These are phyloP conservation scores for Drosophila fungiperda DNA, from an alignment of 2,888 invertebrate species.

Conservation along the genomic window DNA sequence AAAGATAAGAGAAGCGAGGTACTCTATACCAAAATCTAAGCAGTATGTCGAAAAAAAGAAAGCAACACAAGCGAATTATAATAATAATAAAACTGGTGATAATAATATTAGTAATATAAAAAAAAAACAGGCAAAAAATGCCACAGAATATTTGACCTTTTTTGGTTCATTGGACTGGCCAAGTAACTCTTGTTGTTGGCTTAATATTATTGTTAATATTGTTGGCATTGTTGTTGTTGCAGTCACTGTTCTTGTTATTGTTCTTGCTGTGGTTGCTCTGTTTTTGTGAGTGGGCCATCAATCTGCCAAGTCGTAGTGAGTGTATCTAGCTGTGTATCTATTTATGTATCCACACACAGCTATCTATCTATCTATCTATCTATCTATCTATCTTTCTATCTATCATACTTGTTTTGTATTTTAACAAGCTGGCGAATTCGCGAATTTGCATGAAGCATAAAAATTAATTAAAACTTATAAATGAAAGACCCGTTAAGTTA, in stretches of 20 bases:
- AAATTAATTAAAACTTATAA: slow-evolving; percentile 71
- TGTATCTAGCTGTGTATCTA: slow-evolving; percentile 43
- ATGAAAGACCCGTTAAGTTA: slow-evolving; percentile 47
- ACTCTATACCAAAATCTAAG: slow-evolving; percentile 14
- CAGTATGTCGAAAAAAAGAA: slow-evolving; percentile 43
- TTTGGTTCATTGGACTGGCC: slow-evolving; percentile 73
- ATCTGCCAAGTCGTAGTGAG: slow-evolving; percentile 46
- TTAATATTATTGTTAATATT: slow-evolving; percentile 6
- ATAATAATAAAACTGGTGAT: slow-evolving; percentile 21
- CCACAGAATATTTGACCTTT: slow-evolving; percentile 66
- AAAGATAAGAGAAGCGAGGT: background rate
- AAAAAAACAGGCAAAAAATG: slow-evolving; percentile 21
- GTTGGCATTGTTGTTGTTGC: background rate
- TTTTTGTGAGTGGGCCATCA: slow-evolving; percentile 42
- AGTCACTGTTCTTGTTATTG: slow-evolving; percentile 10
- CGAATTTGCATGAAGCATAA: slow-evolving; percentile 50
- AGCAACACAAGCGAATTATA: slow-evolving; percentile 34
- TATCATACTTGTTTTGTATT: slow-evolving; percentile 63
- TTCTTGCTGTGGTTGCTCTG: slow-evolving; percentile 33
- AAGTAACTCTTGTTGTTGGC: slow-evolving; percentile 2
- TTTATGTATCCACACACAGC: background rate
- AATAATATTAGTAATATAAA: slow-evolving; percentile 6
- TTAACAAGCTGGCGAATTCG: slow-evolving; percentile 58
- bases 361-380: slow-evolving; percentile 32
- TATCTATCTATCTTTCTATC: slow-evolving; percentile 35